Evolutionary conservation across 2,888 invertebrate genomes (phyloP).

Genomic region (Morpho deidamia): DNA sequence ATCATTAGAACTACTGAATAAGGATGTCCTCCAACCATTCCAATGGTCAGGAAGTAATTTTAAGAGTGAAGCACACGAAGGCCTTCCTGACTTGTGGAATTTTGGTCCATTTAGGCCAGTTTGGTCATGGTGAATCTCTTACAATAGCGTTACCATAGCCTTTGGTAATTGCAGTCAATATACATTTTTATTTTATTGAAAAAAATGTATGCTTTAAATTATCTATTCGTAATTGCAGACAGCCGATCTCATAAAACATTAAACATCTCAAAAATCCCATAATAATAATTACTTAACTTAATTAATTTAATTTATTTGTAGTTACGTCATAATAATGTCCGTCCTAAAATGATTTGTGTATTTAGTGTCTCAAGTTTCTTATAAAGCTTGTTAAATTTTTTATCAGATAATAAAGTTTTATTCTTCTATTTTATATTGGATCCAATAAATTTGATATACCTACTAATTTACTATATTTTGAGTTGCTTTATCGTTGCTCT

Average conservation of each 20-base stretch:
- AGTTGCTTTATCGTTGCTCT: slow-evolving; percentile 11
- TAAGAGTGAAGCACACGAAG: slow-evolving; percentile 79
- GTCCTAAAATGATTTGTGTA: background rate
- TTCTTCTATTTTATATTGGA: background rate
- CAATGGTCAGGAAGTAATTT: slow-evolving; percentile 86
- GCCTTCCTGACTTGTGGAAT: slow-evolving; percentile 86
- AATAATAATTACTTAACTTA: too few species aligned
- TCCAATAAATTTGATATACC: background rate
- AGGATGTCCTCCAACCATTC: slow-evolving; percentile 77
- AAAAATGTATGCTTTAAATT: background rate
- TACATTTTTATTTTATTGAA: background rate
- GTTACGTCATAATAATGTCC: background rate
- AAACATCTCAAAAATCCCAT: background rate
- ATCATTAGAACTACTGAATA: slow-evolving; percentile 49
- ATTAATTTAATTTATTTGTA: slow-evolving; percentile 3
- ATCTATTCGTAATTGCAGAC: too few species aligned
- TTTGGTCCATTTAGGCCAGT: slow-evolving; percentile 80
- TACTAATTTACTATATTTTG: slow-evolving; percentile 18
- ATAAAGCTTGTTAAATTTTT: too few species aligned
- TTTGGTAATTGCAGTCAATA: background rate
- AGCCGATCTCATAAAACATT: background rate
- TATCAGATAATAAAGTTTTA: too few species aligned
- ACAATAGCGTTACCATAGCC: background rate
- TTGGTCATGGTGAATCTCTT: slow-evolving; percentile 78
- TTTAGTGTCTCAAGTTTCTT: background rate